Base-by-base conservation (phyloP, 2,113 vertebrate species). In the Carettochelys insculpta region DNA sequence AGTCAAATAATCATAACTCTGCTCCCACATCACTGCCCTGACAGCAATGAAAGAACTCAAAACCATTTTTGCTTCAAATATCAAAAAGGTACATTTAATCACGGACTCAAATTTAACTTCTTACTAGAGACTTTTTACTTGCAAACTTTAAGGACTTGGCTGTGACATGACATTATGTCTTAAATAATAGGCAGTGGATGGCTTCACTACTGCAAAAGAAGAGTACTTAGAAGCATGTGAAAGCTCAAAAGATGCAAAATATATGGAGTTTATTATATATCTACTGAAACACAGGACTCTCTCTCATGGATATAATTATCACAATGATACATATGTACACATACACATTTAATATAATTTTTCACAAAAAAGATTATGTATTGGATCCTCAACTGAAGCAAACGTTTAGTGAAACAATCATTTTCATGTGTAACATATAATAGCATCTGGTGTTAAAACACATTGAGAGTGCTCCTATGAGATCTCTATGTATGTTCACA, bases 81-180 rank as follows among this genome's bases (percentile, higher is more conserved):
- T 8, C 27, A 34, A 61, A 29, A 61, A 61, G 11, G 29, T 34
- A 34, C 11, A 61, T 61, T 61, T 61, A 31, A 34, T 13, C 24
- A 31, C 4, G 6, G 56, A 61, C 29, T 61, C 29, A 61, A 34
- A 29, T 61, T 31, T 61, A 61, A 61, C 56, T 61, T 61, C 56
- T 61, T 61, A 34, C 13, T 61, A 91, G 88, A 95, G 85, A 91
- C 41, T 50, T 87, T 90, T 86, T n/a, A 68, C 53, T 94, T 95
- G 90, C 77, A 5, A 13, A 34, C 56, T 31, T 61, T 61, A 61
- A 34, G 31, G 9, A 61, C 27, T 61, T 25, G 56, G 31, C 31
- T 61, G 29, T 58, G 27, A 58, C 24, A 53, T 53, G 52, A 53
- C 52, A 53, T 24, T 54, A 20, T 54, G 53, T 24, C 31, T 61